Evolutionary conservation across 2,888 invertebrate species (phyloP), one percentile per base, ranked within the genome.

Genomic region (Tenthredo scrophulariae): DNA sequence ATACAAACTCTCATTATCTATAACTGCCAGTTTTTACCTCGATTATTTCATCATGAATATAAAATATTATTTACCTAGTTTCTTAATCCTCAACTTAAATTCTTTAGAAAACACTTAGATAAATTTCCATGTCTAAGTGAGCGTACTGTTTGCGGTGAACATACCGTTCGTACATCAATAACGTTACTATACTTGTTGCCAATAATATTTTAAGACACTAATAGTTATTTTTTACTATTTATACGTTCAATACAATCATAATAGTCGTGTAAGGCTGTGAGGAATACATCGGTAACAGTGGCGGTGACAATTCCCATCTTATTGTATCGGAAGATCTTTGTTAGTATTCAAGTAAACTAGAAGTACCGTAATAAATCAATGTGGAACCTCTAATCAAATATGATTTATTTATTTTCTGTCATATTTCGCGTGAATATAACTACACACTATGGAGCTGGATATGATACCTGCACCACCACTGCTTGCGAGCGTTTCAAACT

Each of bases 151-250:
- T 50, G 50, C 50, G 18, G 26, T 50, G 18, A 77, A 43, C 13
- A 75, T 46, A 75, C 43, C 9, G 46, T 43, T 33, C 40, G 40
- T 74, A 74, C 50, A n/a, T 29, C 33, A 18, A 50, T 29, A 50
- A 50, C 33, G 54, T 29, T 10, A 15, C 77, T 77, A 46, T 46
- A 77, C 18, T 77, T 54, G 50, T 29, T 77, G 54, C 9, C 46
- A 29, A 50, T 77, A 29, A 43, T 50, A 77, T 77, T 50, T 46
- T 26, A 77, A 77, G 26, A 54, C 54, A 54, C 77, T 77, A 29
- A 77, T 33, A 77, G 77, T 77, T 7, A 77, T 77, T 54, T n/a
- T 29, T 54, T 18, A 77, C 50, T 77, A 33, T 50, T 46, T 77
- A 77, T 50, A 77, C 15, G 26, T 77, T 29, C 7, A 77, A 50